Evolutionary conservation across 2,888 invertebrate species (phyloP).

Genomic region (Agrilus cyanescens): DNA sequence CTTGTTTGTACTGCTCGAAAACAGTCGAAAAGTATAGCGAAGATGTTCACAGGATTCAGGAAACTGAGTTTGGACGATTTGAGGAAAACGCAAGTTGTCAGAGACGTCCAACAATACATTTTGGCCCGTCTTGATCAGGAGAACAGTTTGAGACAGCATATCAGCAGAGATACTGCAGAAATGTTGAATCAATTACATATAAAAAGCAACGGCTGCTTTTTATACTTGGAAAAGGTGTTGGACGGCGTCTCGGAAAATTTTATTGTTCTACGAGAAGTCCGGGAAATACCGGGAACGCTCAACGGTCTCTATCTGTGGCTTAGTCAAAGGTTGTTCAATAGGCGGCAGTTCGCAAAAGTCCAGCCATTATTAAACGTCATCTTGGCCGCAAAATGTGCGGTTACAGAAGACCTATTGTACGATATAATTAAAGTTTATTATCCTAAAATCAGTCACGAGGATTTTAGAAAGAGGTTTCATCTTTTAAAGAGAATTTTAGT

Average conservation of each 20-base stretch:
- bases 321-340: slow-evolving; percentile 83
- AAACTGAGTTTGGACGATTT: slow-evolving; percentile 88
- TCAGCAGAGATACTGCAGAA: slow-evolving; percentile 85
- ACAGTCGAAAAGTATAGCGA: slow-evolving; percentile 70
- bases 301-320: slow-evolving; percentile 93
- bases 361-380: slow-evolving; percentile 77
- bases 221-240: slow-evolving; percentile 75
- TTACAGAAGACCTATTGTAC: slow-evolving; percentile 71
- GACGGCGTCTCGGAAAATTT: slow-evolving; percentile 91
- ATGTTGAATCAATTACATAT: slow-evolving; percentile 90
- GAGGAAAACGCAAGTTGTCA: slow-evolving; percentile 76
- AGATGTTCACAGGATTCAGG: slow-evolving; percentile 76
- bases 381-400: slow-evolving; percentile 73
- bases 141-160: slow-evolving; percentile 74
- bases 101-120: slow-evolving; percentile 93
- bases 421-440: slow-evolving; percentile 72
- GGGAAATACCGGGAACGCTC: slow-evolving; percentile 88
- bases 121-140: slow-evolving; percentile 81
- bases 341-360: slow-evolving; percentile 77
- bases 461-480: slow-evolving; percentile 68
- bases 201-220: slow-evolving; percentile 87
- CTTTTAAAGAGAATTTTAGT: slow-evolving; percentile 52
- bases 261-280: slow-evolving; percentile 80
- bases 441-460: slow-evolving; percentile 63
- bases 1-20: slow-evolving; percentile 79